phyloP scores from a whole-genome alignment of 53 echinoderm and acorn worm genomes.

The Henricia sp. region DNA sequence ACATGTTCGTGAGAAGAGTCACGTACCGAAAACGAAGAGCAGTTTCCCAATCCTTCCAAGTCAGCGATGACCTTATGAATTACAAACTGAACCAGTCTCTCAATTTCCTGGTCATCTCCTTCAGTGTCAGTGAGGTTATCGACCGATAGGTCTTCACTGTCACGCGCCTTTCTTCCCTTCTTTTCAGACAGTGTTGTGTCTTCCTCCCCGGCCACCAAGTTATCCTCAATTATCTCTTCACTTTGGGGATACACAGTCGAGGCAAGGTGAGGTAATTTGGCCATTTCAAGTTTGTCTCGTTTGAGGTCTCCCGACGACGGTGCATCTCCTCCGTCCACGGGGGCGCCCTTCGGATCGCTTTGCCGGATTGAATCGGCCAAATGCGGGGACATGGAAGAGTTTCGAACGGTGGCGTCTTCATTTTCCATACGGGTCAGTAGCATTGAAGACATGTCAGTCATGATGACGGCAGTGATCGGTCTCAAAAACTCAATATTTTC shows the following conservation, averaged over 20 bases:
- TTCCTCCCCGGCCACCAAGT: too few species aligned
- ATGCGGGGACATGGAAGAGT: background rate
- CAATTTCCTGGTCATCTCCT: slow-evolving; percentile 21
- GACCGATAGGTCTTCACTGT: background rate
- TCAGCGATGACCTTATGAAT: slow-evolving; percentile 18
- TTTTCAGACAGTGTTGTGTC: too few species aligned
- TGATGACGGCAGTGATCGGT: background rate
- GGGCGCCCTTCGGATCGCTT: background rate
- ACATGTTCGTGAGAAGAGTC: too few species aligned
- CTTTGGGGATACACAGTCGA: too few species aligned
- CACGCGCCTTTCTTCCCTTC: too few species aligned
- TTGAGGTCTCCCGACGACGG: background rate
- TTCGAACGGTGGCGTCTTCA: background rate
- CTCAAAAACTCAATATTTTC: background rate
- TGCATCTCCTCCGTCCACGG: slow-evolving; percentile 45
- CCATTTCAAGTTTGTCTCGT: background rate
- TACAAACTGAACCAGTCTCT: background rate
- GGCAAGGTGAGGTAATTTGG: background rate
- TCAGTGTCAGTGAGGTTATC: slow-evolving; percentile 17
- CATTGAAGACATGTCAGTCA: background rate
- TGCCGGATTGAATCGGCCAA: background rate
- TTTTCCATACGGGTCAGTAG: background rate
- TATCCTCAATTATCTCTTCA: too few species aligned
- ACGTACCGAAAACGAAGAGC: background rate
- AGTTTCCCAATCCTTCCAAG: background rate